Evolutionary conservation across 2,888 invertebrate genomes (phyloP), one percentile per base, ranked within the genome.

Genomic region (Eustalomyia histrio): DNA sequence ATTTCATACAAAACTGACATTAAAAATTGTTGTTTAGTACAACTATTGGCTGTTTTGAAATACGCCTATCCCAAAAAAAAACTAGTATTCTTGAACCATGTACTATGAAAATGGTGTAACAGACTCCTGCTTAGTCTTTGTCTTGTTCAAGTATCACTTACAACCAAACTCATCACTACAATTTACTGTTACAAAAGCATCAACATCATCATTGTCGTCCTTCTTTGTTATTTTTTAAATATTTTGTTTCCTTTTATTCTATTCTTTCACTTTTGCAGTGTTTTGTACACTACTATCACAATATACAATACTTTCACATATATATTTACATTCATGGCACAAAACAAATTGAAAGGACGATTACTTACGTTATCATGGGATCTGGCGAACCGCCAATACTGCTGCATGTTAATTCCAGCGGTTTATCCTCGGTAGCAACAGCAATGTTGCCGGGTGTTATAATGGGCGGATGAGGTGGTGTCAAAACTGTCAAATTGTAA

Each of bases 371-470:
- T 90, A 97, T 95, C 86, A 93, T 93, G 0, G 97, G 97, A 90
- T 97, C 97, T 5, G 97, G 97, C 35, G 97, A 97, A 33, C 97
- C 97, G 0, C 97, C 97, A 39, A 93, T 92, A 86, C 96, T 97
- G 85, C 96, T 95, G 90, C 96, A 97, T 16, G 94, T 93, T 75
- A 97, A 91, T 85, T 95, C 94, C 75, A 95, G 92, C 64, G 94
- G 93, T 85, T 94, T 93, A 55, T 95, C 96, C 89, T 97, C 97
- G 63, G 96, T 96, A 53, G 96, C 96, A 50, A 94, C 93, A 8
- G 96, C 95, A 83, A 94, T 94, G 2, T 94, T 92, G 61, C 94
- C 94, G 0, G 97, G 96, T 17, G 93, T 92, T 68, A 97, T 94
- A 83, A 93, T 91, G 1, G 97, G 97, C 68, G 94, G 93, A 84